Percentiles rank a stretch among this genome's conserved stretches.
These are phyloP conservation scores for Entomobrya multifasciata DNA, from an alignment of 2,888 invertebrate genomes.

Conservation along the genomic window DNA sequence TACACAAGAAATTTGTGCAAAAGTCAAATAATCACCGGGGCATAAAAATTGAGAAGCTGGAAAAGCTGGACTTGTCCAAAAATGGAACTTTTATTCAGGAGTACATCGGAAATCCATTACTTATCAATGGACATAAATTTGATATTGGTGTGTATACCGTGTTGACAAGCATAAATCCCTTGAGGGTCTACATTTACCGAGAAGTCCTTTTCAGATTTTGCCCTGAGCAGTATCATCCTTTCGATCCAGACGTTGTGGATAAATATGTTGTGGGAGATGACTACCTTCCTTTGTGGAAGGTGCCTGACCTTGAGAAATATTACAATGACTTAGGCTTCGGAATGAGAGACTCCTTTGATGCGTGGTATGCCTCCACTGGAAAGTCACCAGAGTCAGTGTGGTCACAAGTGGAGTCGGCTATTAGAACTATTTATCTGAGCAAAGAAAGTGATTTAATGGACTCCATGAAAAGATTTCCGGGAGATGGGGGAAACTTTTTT, in stretches of 20 bases:
- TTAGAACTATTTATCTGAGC: constrained; percentile 86
- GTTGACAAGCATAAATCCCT: constrained; percentile 93
- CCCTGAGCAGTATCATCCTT: constrained; percentile 93
- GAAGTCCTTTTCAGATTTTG: constrained; percentile 96
- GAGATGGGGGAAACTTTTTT: constrained; percentile 88
- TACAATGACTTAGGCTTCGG: constrained; percentile 88
- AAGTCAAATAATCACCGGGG: constrained; percentile 96
- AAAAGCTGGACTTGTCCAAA: constrained; percentile 86
- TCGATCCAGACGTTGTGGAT: constrained; percentile 88
- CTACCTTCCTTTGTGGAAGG: constrained; percentile 96
- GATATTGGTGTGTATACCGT: constrained; percentile 97
- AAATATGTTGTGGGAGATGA: constrained; percentile 98
- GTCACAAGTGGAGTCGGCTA: constrained; percentile 90
- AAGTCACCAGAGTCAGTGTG: constrained; percentile 89
- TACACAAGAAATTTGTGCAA: constrained; percentile 90
- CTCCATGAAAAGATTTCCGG: constrained; percentile 81
- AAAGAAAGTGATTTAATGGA: constrained; percentile 88
- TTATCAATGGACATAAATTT: constrained; percentile 96
- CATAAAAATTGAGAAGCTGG: constrained; percentile 88
- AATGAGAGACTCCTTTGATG: constrained; percentile 93
- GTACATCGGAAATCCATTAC: constrained; percentile 91
- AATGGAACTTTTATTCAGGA: constrained; percentile 77
- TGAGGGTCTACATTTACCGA: constrained; percentile 93
- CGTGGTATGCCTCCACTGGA: constrained; percentile 83
- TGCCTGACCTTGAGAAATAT: constrained; percentile 88